Percentiles rank a stretch among this genome's conserved stretches.
phyloP scores from a whole-genome alignment of 2,797 vertebrate species.

The Hydrocynus forskahlii region DNA sequence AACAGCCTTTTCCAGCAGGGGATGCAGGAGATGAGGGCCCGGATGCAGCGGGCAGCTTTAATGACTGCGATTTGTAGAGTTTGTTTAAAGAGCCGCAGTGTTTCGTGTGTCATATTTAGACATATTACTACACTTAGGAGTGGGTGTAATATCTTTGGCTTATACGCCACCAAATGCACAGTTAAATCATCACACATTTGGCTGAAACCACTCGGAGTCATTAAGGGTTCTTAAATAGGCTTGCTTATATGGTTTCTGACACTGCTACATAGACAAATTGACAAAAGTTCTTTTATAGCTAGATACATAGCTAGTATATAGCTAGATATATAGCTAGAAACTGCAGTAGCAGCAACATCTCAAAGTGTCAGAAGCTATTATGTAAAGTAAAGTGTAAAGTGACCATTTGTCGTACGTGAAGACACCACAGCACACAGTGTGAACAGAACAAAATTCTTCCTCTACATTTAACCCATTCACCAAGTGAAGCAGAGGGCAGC shows the following conservation, averaged over 20 bases:
- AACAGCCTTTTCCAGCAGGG: conserved; percentile 49
- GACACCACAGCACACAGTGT: no score
- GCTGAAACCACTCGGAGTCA: neutral
- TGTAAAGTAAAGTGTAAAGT: no score
- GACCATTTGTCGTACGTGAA: no score
- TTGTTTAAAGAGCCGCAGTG: conserved; percentile 19
- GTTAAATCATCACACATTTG: neutral
- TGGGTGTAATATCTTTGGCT: neutral
- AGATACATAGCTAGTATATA: no score
- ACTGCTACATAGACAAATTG: neutral
- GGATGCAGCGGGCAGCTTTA: conserved; percentile 20
- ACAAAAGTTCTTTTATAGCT: neutral
- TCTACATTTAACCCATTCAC: no score
- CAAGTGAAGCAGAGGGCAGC: no score
- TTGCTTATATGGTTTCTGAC: neutral
- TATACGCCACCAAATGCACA: neutral
- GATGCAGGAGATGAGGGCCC: conserved; percentile 22
- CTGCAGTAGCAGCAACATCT: no score
- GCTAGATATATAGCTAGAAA: no score
- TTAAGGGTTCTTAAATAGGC: neutral
- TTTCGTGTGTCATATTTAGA: conserved; percentile 11
- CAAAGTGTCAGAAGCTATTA: no score
- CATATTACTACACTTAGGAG: neutral
- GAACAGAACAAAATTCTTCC: no score
- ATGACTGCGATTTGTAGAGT: conserved; percentile 26